Evolutionary conservation across 2,888 invertebrate genomes (phyloP), one percentile per base, ranked within the genome.

Genomic region (Sarcophaga caerulescens): DNA sequence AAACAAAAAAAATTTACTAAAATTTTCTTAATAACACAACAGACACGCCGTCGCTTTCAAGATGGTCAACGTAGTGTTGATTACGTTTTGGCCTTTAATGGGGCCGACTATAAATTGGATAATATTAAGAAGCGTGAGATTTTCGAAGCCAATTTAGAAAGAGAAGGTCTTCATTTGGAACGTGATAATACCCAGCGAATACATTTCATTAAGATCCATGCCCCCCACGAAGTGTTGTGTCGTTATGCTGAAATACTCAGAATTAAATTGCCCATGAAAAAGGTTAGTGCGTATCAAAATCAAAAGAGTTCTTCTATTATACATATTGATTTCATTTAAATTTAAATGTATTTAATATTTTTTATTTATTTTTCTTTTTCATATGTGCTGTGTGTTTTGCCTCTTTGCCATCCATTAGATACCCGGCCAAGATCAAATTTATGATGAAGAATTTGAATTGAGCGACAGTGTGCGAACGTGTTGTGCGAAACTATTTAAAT

Each of bases 201-300:
- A 87, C 94, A 95, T 90, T 97, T 96, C 91, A 94, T 96, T 11
- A 97, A 97, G 93, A 94, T 97, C 47, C 96, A 96, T 91, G 96
- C 96, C 0, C 96, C 97, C 0, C 93, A 93, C 90, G 95, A 96
- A 89, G 95, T 97, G 2, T 92, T 96, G 23, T 94, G 95, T 84
- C 94, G 96, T 88, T 97, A 96, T 92, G 95, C 96, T 57, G 97
- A 97, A 93, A 95, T 96, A 86, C 94, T 97, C 89, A 96, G 96
- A 92, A 94, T 97, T 57, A 94, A 96, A 90, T 94, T 97, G 94
- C 97, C 97, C 65, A 95, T 97, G 92, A 96, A 95, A 93, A 94
- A 95, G 94, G 96, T 96, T 91, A 91, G 92, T 44, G 35, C 35
- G 17, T 52, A 52, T 14, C 47, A 11, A 17, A 52, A 4, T 14